Evolutionary conservation across 2,797 vertebrate genomes (phyloP).

Genomic region (Intellagama lesueurii): DNA sequence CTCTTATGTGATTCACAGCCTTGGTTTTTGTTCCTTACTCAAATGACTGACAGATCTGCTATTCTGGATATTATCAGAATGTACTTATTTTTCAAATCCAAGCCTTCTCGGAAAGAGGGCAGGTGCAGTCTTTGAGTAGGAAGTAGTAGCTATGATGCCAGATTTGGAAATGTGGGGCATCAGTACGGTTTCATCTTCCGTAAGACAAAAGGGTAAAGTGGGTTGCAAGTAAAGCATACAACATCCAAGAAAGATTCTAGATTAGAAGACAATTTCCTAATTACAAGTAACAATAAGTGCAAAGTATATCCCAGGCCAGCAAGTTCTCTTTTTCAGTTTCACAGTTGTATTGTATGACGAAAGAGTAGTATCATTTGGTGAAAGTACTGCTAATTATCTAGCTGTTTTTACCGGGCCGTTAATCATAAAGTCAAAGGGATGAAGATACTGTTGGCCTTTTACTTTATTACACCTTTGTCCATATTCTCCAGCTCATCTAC

Average conservation of each 20-base stretch:
- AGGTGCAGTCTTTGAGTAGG: too few species aligned
- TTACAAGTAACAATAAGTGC: not conserved
- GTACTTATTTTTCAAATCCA: not conserved
- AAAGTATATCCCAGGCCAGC: not conserved
- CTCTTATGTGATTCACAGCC: constrained; percentile 38
- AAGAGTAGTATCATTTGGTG: not conserved
- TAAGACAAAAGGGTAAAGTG: not conserved
- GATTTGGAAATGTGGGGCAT: not conserved
- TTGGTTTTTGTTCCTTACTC: constrained; percentile 41
- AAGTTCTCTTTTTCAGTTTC: not conserved
- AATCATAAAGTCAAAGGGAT: not conserved
- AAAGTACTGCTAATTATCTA: not conserved
- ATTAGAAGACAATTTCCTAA: not conserved
- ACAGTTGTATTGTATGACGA: not conserved
- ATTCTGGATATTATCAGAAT: constrained; percentile 25
- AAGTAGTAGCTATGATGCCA: not conserved
- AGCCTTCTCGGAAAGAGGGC: constrained; percentile 21
- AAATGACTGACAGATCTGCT: not conserved
- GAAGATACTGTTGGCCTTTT: not conserved
- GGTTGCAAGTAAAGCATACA: not conserved
- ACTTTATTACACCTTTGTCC: not conserved
- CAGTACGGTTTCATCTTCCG: not conserved
- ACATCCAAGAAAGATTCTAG: not conserved
- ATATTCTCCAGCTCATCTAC: not conserved
- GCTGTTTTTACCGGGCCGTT: too few species aligned